Conservation (phyloP, 2,888 invertebrate species). For the Lochmaea capreae region DNA sequence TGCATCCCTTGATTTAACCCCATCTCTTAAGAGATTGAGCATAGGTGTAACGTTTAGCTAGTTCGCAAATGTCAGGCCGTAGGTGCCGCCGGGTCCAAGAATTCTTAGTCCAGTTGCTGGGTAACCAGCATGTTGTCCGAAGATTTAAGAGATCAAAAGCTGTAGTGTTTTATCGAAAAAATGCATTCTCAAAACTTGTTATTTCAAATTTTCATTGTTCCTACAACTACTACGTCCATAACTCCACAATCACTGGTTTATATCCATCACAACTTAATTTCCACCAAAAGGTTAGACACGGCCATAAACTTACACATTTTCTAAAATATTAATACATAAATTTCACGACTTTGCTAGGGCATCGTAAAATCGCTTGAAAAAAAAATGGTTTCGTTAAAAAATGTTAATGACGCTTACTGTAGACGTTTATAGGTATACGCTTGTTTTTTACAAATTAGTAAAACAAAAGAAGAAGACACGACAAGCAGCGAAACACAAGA, state of each 20-base stretch:
- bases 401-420: background rate
- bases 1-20: too few relatives aligned
- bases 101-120: too few relatives aligned
- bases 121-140: too few relatives aligned
- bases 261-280: slow-evolving; percentile 9
- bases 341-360: slow-evolving; percentile 26
- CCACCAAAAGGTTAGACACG: slow-evolving; percentile 11
- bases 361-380: slow-evolving; percentile 9
- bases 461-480: background rate
- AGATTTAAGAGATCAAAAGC: too few relatives aligned
- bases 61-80: too few relatives aligned
- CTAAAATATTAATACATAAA: slow-evolving; percentile 42
- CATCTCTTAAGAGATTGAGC: too few relatives aligned
- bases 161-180: too few relatives aligned
- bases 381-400: slow-evolving; percentile 11
- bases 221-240: too few relatives aligned
- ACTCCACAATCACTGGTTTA: background rate
- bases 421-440: slow-evolving; percentile 8
- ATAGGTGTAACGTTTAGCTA: too few relatives aligned
- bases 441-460: background rate
- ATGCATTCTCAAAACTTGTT: too few relatives aligned
- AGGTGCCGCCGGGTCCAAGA: too few relatives aligned
- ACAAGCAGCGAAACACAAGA: background rate
- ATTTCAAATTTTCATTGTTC: too few relatives aligned
- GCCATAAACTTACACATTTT: slow-evolving; percentile 17